Conservation (phyloP, 2,113 vertebrate genomes). For the Vombatus ursinus region DNA sequence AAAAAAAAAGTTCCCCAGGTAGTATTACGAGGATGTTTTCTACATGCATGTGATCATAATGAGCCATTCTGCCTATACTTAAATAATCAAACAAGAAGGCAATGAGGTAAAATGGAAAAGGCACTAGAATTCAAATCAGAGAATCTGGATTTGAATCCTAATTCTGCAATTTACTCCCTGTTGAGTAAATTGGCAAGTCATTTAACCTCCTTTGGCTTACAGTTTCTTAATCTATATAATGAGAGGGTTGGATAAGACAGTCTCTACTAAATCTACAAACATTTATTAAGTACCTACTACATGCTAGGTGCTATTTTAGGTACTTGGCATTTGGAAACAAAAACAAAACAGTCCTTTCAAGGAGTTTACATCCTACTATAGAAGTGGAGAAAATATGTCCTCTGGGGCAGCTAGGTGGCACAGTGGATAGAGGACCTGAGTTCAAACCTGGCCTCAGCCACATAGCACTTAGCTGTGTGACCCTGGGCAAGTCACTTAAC, state of each 20-base stretch:
- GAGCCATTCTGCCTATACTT: constrained; percentile 8
- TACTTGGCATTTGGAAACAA: background rate
- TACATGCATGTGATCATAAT: constrained; percentile 4
- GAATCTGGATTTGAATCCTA: no score
- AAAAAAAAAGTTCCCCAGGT: constrained; percentile 4
- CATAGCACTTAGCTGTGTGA: no score
- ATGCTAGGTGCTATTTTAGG: constrained; percentile 1
- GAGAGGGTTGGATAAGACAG: background rate
- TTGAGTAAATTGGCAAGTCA: background rate
- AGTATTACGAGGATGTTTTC: constrained; percentile 38
- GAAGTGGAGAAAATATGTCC: background rate
- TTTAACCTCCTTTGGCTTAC: background rate
- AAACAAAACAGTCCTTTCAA: constrained; percentile 14
- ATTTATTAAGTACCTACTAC: background rate
- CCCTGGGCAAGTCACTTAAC: no score
- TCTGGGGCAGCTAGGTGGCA: no score
- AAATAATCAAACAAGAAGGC: background rate
- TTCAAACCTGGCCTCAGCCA: no score
- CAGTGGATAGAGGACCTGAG: no score
- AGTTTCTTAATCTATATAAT: background rate
- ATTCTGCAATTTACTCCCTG: no score
- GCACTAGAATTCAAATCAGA: background rate
- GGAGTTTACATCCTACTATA: background rate
- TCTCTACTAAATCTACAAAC: background rate
- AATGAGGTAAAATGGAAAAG: background rate